Base-by-base conservation (phyloP, 1,140 invertebrate species). In the Pygmarrhopalites habei region DNA sequence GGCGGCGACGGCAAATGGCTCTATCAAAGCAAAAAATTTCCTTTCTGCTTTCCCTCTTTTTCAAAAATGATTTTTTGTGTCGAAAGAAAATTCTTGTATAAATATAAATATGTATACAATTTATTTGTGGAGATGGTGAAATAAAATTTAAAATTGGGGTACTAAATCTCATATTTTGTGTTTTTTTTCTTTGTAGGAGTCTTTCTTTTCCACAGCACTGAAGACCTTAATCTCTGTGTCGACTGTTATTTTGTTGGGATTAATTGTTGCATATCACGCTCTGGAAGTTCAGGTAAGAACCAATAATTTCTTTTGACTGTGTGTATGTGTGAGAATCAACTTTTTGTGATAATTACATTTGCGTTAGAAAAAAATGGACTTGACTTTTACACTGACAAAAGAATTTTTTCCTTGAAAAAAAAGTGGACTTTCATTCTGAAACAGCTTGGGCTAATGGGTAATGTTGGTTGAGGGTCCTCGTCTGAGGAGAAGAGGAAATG, bases 181-280 rank as follows among this genome's bases (percentile, higher is more conserved):
- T 66, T 72, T 44, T 72, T 65, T 74, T 75, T 75, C 89, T 90
- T 64, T 85, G 2, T 26, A 98, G 93, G 86, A 86, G 75, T 92
- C 90, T 75, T 89, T 94, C 79, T 93, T 91, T 79, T 98, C 95
- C 74, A 89, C 91, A 77, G 89, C 90, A 78, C 83, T 98, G 75
- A 98, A 98, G 85, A 94, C 92, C 74, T 83, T 98, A 77, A 98
- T 99, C 82, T 92, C 93, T 79, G 87, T 97, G 78, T 98, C 95
- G 77, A 98, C 96, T 83, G 85, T 96, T 81, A 93, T 98, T 81
- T 86, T 99, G 77, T 84, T 99, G 78, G 92, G 91, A 81, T 88
- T 99, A 79, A 98, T 99, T 79, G 86, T 96, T 80, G 93, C 94
- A 81, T 99, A 99, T 82, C 95, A 99, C 82, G 94, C 93, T 77